A percentile compares a stretch with the other conserved stretches of the same genome.
Evolutionary conservation across 2,888 invertebrate genomes (phyloP).

Genomic region (Exocentrus adspersus): DNA sequence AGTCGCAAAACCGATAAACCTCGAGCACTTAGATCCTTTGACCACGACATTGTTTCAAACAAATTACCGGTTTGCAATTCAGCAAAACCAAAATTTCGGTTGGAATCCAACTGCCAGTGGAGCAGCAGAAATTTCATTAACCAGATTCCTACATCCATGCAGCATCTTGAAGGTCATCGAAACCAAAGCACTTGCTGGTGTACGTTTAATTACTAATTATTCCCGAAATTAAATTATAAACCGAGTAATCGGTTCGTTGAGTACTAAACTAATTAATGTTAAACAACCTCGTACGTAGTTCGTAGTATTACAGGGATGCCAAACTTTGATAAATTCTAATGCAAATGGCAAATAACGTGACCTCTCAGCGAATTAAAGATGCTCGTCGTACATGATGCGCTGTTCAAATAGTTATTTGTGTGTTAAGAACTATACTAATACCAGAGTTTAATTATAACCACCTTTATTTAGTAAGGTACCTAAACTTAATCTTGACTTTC

Average conservation of each 20-base stretch:
- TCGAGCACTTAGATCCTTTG: constrained; percentile 19
- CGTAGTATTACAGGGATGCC: background rate
- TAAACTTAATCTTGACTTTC: no score
- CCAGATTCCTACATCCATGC: constrained; percentile 40
- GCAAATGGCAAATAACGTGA: no score
- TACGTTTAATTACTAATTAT: constrained; percentile 47
- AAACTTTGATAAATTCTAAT: background rate
- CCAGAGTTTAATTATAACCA: no score
- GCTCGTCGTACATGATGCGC: no score
- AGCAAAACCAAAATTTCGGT: constrained; percentile 23
- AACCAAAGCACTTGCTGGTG: constrained; percentile 39
- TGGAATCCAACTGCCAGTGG: constrained; percentile 28
- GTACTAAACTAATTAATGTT: constrained; percentile 24
- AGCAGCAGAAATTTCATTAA: constrained; percentile 51
- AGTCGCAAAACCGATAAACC: constrained; percentile 1
- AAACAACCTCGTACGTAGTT: constrained; percentile 3
- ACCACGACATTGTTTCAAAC: constrained; percentile 26
- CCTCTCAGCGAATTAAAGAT: no score
- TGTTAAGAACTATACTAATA: no score
- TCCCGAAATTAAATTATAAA: constrained; percentile 25
- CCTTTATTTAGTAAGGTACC: no score
- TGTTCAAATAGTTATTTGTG: no score
- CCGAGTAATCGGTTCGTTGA: constrained; percentile 20
- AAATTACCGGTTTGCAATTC: constrained; percentile 24
- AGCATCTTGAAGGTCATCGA: constrained; percentile 46